These are phyloP conservation scores for Vanacampus margaritifer DNA, from an alignment of 2,113 vertebrate species.

Conservation along the genomic window DNA sequence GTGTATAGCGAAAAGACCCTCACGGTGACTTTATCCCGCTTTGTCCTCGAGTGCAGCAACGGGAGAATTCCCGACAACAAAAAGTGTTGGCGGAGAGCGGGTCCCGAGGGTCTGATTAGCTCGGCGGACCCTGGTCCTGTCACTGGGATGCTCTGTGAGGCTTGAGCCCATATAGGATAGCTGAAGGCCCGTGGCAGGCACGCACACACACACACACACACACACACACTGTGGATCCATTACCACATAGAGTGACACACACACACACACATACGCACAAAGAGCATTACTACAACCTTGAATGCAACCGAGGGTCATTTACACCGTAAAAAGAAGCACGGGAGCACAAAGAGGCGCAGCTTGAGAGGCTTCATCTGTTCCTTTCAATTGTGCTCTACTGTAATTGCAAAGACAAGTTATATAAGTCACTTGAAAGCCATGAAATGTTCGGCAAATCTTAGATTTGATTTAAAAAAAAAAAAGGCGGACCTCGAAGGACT, in stretches of 20 bases:
- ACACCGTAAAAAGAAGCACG: not conserved
- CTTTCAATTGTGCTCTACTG: not conserved
- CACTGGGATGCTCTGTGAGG: slow-evolving; percentile 35
- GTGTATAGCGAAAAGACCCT: slow-evolving; percentile 33
- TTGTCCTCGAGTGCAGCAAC: slow-evolving; percentile 34
- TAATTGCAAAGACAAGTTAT: not conserved
- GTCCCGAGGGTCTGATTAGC: slow-evolving; percentile 66
- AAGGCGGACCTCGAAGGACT: too few species aligned
- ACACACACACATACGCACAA: not conserved
- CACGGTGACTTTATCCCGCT: slow-evolving; percentile 36
- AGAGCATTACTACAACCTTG: slow-evolving; percentile 3
- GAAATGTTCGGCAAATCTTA: not conserved
- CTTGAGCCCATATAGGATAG: slow-evolving; percentile 25
- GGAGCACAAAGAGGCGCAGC: not conserved
- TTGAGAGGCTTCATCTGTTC: not conserved
- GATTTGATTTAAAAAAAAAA: not conserved
- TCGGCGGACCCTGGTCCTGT: slow-evolving; percentile 44
- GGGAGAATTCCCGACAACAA: slow-evolving; percentile 48
- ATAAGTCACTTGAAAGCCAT: not conserved
- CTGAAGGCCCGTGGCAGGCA: slow-evolving; percentile 27
- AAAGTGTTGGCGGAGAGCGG: slow-evolving; percentile 44
- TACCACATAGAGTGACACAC: not conserved
- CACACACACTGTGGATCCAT: slow-evolving; percentile 6
- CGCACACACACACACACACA: slow-evolving; percentile 15
- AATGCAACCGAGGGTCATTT: slow-evolving; percentile 3